A percentile compares a stretch with the other conserved stretches of the same genome.
Conservation (phyloP, 2,888 invertebrate species). For the Cataglyphis cursor region DNA sequence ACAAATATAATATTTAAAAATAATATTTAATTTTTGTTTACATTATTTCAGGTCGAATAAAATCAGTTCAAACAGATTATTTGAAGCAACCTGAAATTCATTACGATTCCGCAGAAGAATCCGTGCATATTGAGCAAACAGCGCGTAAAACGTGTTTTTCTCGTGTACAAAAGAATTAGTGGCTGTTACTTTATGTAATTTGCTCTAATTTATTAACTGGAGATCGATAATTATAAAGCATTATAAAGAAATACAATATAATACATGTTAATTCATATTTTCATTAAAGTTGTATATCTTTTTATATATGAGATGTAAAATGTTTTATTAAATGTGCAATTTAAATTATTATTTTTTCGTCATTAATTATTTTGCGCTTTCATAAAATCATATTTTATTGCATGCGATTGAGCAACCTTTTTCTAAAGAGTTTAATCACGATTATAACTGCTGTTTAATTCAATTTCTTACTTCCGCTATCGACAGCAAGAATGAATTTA, state of each 20-base stretch:
- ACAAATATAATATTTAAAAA: no score
- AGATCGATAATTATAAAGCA: not conserved
- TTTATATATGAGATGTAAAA: conserved; percentile 3
- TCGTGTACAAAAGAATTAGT: conserved; percentile 13
- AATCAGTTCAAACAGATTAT: conserved; percentile 45
- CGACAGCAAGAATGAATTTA: not conserved
- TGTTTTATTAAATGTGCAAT: conserved; percentile 47
- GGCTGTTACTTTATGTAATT: conserved; percentile 1
- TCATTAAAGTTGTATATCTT: conserved; percentile 1
- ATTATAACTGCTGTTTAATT: not conserved
- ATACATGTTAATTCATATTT: conserved; percentile 17
- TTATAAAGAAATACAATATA: conserved; percentile 24
- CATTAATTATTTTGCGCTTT: not conserved
- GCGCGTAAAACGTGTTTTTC: conserved; percentile 73
- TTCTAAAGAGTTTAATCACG: not conserved
- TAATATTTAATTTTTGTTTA: conserved; percentile 27
- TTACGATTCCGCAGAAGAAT: conserved; percentile 69
- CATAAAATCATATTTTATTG: not conserved
- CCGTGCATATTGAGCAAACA: conserved; percentile 71
- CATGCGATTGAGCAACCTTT: not conserved
- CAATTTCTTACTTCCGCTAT: not conserved
- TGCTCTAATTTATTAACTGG: conserved; percentile 7
- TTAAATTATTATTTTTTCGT: not conserved
- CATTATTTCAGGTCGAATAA: conserved; percentile 45
- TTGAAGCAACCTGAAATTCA: conserved; percentile 60